Percentiles rank a stretch among this genome's conserved stretches.
Evolutionary conservation across 1,140 invertebrate species (phyloP).

Genomic region (Zaprionus taronus): DNA sequence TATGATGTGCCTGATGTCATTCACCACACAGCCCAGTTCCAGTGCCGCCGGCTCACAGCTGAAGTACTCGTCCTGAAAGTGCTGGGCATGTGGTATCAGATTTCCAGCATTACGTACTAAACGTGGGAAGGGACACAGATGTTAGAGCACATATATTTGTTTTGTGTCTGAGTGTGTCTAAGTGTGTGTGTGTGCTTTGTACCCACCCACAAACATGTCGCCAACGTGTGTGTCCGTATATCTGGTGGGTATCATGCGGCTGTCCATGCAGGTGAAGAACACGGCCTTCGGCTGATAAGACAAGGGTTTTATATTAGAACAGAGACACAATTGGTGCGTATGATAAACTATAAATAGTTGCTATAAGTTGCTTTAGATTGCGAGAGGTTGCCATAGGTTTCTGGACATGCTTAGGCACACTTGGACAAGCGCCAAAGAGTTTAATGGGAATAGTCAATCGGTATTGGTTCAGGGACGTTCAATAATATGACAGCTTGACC

Average conservation of each 20-base stretch:
- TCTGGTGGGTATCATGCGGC: constrained; percentile 96
- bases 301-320: constrained; percentile 47
- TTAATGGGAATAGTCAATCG: constrained; percentile 17
- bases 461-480: constrained; percentile 50
- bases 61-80: constrained; percentile 93
- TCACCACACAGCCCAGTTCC: constrained; percentile 96
- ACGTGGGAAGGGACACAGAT: constrained; percentile 34
- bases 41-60: constrained; percentile 97
- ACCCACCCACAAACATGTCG: constrained; percentile 97
- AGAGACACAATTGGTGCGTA: constrained; percentile 35
- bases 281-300: constrained; percentile 94
- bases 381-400: background rate
- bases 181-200: background rate
- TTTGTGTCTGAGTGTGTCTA: background rate
- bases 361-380: constrained; percentile 11
- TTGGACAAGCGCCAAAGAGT: constrained; percentile 58
- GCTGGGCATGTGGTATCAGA: constrained; percentile 94
- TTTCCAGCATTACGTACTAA: constrained; percentile 97
- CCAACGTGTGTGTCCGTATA: constrained; percentile 98
- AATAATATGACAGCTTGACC: constrained; percentile 17
- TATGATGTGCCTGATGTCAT: constrained; percentile 96
- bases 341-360: constrained; percentile 46
- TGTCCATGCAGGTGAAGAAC: constrained; percentile 99
- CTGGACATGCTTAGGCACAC: constrained; percentile 39
- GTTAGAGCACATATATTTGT: constrained; percentile 20